Percentiles rank a stretch among this genome's conserved stretches.
phyloP scores from a whole-genome alignment of 2,113 vertebrate genomes.

The Lagopus muta region DNA sequence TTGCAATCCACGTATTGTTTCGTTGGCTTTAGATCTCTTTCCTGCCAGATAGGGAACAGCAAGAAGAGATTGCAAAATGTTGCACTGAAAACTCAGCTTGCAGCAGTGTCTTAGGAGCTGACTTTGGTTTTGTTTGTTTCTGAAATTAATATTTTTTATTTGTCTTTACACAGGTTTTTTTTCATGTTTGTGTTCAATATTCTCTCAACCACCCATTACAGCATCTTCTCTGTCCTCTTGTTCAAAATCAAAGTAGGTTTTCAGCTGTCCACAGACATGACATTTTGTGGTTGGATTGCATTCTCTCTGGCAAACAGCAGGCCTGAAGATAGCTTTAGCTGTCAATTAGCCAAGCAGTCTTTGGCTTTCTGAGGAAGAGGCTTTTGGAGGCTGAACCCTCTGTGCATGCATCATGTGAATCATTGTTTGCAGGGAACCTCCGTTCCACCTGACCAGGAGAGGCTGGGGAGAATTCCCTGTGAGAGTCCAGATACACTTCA shows the following conservation, averaged over 20 bases:
- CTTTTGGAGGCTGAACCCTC: background rate
- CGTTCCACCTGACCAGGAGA: conserved; percentile 95
- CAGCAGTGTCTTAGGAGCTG: background rate
- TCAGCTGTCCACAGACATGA: background rate
- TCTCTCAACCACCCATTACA: background rate
- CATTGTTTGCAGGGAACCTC: conserved; percentile 87
- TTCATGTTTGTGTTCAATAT: fast-evolving
- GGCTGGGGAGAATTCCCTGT: conserved; percentile 99
- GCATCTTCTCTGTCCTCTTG: background rate
- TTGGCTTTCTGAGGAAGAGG: background rate
- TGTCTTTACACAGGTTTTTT: background rate
- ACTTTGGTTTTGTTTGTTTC: background rate
- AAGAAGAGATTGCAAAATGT: background rate
- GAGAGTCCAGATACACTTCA: conserved; percentile 98
- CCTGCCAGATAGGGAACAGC: background rate
- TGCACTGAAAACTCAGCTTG: background rate
- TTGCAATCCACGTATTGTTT: background rate
- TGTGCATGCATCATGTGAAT: background rate
- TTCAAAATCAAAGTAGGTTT: background rate
- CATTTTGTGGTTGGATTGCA: background rate
- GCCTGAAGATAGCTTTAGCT: background rate
- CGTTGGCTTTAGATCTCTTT: fast-evolving
- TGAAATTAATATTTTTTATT: background rate
- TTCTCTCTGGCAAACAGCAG: background rate
- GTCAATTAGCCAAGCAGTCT: background rate